Evolutionary conservation across 1,140 invertebrate genomes (phyloP).

Genomic region (Macrobrachium nipponense): DNA sequence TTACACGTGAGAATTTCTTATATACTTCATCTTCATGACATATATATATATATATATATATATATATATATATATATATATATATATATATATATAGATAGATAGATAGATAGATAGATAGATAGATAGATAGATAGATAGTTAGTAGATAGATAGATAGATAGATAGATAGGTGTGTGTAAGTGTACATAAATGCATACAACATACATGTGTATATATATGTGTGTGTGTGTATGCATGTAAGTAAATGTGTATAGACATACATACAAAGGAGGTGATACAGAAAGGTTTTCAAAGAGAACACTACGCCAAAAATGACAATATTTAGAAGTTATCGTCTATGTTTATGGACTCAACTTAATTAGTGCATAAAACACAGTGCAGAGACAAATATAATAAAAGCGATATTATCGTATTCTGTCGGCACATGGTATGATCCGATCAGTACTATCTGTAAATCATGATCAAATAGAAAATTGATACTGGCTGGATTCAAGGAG

Average conservation of each 20-base stretch:
- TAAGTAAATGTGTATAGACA: not conserved
- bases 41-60: too few species aligned
- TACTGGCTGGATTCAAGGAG: too few species aligned
- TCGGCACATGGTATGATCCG: too few species aligned
- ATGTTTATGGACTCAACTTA: too few species aligned
- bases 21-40: too few species aligned
- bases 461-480: too few species aligned
- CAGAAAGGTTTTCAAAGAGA: not conserved
- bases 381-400: too few species aligned
- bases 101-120: not conserved
- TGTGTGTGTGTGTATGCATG: not conserved
- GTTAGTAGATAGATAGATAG: not conserved
- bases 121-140: not conserved
- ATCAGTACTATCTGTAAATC: too few species aligned
- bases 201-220: not conserved
- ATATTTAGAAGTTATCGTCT: too few species aligned
- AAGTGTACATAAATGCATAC: not conserved
- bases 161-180: not conserved
- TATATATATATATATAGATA: conserved; percentile 10
- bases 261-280: not conserved
- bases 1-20: too few species aligned
- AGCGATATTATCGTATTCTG: too few species aligned
- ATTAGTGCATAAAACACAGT: too few species aligned
- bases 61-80: not conserved
- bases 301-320: not conserved